Conservation (phyloP, 1,140 invertebrate species). For the Cotesia vestalis region DNA sequence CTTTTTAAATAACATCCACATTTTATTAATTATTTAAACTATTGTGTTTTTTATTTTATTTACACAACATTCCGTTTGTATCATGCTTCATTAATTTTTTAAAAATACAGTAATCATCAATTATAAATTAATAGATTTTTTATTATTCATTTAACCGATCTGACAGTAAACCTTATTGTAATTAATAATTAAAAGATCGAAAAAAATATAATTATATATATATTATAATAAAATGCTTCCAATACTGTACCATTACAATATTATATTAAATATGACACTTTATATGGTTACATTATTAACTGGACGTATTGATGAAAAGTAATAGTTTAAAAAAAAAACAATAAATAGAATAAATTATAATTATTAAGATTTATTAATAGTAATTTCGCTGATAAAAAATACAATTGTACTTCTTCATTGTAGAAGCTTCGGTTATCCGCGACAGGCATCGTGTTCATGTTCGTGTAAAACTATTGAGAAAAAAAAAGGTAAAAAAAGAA, state of each 20-base stretch:
- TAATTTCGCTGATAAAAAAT: slow-evolving; percentile 36
- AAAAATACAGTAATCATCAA: too few relatives aligned
- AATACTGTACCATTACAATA: slow-evolving; percentile 58
- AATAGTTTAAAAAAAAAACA: slow-evolving; percentile 15
- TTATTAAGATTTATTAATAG: slow-evolving; percentile 28
- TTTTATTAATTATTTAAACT: neutral
- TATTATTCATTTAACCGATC: slow-evolving; percentile 10
- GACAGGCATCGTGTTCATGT: slow-evolving; percentile 64
- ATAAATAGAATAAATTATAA: slow-evolving; percentile 18
- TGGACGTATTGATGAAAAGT: slow-evolving; percentile 50
- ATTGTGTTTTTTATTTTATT: slow-evolving; percentile 22
- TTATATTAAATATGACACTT: slow-evolving; percentile 48
- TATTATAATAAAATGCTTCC: slow-evolving; percentile 63
- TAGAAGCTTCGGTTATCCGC: slow-evolving; percentile 65
- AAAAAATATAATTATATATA: neutral
- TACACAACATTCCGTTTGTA: neutral
- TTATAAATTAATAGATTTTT: neutral
- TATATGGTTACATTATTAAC: slow-evolving; percentile 63
- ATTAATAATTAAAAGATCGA: slow-evolving; percentile 16
- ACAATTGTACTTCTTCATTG: slow-evolving; percentile 58
- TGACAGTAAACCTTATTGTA: slow-evolving; percentile 10
- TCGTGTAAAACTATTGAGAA: slow-evolving; percentile 38
- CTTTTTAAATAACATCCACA: neutral
- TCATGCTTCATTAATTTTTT: too few relatives aligned
- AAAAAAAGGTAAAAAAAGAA: slow-evolving; percentile 35